Conservation (phyloP, 64 coral and sea anemone genomes). For the Orbicella faveolata region DNA sequence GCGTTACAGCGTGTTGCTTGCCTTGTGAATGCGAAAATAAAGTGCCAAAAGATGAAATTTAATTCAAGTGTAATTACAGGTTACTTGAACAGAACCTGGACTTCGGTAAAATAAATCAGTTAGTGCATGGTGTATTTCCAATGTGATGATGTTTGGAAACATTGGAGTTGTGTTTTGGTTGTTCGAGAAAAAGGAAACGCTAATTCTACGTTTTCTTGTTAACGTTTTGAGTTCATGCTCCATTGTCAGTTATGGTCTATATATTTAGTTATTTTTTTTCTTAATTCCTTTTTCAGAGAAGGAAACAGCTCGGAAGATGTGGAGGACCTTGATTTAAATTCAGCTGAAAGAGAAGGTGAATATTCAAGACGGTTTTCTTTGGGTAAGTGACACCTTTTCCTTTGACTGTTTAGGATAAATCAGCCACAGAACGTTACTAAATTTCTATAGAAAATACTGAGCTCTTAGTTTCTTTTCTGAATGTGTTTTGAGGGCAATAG, state of each 20-base stretch:
- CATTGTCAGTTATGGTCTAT: background rate
- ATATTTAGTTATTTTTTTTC: background rate
- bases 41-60: background rate
- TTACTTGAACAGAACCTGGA: background rate
- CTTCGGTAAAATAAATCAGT: background rate
- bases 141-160: background rate
- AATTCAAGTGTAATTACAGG: background rate
- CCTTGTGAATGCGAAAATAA: background rate
- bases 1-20: background rate
- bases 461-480: no score
- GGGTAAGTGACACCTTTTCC: conserved; percentile 8
- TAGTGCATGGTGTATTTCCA: background rate
- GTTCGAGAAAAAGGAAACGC: background rate
- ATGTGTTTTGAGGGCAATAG: no score
- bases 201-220: background rate
- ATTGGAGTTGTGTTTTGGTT: background rate
- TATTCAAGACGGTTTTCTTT: conserved; percentile 39
- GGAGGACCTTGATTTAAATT: conserved; percentile 19
- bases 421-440: background rate
- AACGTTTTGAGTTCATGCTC: background rate
- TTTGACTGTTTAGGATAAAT: background rate
- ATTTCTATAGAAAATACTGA: no score
- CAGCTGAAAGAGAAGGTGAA: conserved; percentile 16
- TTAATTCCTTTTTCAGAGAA: background rate
- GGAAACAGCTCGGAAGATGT: conserved; percentile 34